Base-by-base conservation (phyloP, 2,888 invertebrate species). In the Branchinecta sandiegonensis region DNA sequence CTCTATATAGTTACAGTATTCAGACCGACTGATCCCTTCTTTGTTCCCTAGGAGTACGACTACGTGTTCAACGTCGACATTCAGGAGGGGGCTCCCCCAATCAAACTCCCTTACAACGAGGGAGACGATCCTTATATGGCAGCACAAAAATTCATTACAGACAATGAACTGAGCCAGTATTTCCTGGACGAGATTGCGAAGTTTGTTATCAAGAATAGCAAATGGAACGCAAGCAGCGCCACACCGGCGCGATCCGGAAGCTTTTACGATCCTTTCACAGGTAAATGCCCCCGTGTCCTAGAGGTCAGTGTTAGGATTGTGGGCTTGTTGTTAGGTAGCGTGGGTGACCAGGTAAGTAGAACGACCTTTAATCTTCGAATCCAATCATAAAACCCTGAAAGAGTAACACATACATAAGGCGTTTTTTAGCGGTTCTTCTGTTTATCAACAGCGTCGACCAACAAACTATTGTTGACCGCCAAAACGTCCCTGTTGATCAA, bases 41-140 rank as follows among this genome's bases (percentile, higher is more conserved):
- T 68, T 66, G 56, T 67, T 68, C 71, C 72, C 10, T 74, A 84
- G 81, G 88, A 91, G 75, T 97, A 94, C 76, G 97, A 97, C 79
- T 95, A 85, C 79, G 94, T 96, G 47, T 96, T 97, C 78, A 88
- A 86, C 72, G 92, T 97, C n/a, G 95, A 95, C 74, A 87, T 96
- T 69, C 90, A 94, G 75, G 94, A 94, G 75, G 91, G 89, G 1
- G 85, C 85, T 66, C 90, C 91, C 0, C 85, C 92, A 0, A 80
- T 95, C 17, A 94, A 96, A 77, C 80, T 97, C 72, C 94, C 95
- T 0, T 97, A 87, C 77, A 94, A 97, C 78, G 83, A 82, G 70
- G 85, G 83, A 23, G 91, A 97, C 73, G 94, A 97, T 79, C 94
- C 95, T 0, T 96, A 93, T 88, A 82, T 84, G 67, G 89, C 88